A percentile compares a stretch with the other conserved stretches of the same genome.
Conservation (phyloP, 2,797 vertebrate species). For the Silurus lanzhouensis region DNA sequence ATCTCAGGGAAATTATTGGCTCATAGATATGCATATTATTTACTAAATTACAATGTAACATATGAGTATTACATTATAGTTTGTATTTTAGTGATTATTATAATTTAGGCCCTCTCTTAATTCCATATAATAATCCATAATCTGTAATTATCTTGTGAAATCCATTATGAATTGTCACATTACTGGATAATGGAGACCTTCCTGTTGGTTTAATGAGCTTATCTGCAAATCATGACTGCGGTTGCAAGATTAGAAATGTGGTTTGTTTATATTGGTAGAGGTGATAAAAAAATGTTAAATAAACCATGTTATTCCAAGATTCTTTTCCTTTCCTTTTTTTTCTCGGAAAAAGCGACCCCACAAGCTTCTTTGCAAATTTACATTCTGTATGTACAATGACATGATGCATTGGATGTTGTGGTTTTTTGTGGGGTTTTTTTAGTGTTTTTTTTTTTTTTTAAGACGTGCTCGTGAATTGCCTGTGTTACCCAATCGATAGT, state of each 20-base stretch:
- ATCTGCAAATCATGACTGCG: neutral
- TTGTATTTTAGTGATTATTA: neutral
- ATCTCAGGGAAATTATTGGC: neutral
- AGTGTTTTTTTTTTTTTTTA: neutral
- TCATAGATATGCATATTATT: neutral
- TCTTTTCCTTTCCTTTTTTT: too few relatives aligned
- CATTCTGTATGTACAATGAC: neutral
- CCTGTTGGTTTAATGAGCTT: neutral
- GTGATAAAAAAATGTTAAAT: neutral
- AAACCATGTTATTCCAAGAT: neutral
- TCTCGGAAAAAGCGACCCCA: too few relatives aligned
- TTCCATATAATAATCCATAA: neutral
- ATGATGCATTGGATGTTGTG: too few relatives aligned
- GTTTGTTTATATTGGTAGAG: neutral
- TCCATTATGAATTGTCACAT: slow-evolving; percentile 12
- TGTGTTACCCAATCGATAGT: neutral
- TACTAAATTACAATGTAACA: neutral
- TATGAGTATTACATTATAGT: neutral
- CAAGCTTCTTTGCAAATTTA: neutral
- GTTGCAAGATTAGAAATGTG: neutral
- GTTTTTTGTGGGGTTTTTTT: too few relatives aligned
- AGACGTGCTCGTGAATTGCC: neutral
- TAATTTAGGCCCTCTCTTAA: neutral
- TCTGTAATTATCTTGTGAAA: neutral
- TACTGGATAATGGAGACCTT: neutral